Percentiles rank a stretch among this genome's conserved stretches.
Evolutionary conservation across 2,888 invertebrate species (phyloP).

Genomic region (Fragum whitleyi): DNA sequence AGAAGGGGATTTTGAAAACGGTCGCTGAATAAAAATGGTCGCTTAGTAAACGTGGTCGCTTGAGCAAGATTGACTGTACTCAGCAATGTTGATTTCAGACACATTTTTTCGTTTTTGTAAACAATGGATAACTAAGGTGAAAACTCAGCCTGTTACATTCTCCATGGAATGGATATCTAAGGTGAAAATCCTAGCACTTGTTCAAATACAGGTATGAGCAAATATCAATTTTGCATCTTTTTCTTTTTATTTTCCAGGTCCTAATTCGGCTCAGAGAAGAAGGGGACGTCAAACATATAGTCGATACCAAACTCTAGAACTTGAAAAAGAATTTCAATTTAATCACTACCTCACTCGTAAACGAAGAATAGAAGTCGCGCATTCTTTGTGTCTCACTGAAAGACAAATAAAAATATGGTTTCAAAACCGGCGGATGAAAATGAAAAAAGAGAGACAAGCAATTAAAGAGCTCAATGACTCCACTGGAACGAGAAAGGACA

Average conservation of each 20-base stretch:
- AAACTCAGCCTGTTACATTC: too few relatives aligned
- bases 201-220: too few relatives aligned
- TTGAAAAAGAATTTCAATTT: constrained; percentile 99
- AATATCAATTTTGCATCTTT: too few relatives aligned
- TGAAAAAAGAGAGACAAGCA: constrained; percentile 88
- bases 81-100: too few relatives aligned
- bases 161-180: too few relatives aligned
- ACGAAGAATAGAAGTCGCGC: constrained; percentile 98
- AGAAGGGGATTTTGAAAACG: too few relatives aligned
- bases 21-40: too few relatives aligned
- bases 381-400: constrained; percentile 97
- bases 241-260: constrained; percentile 81
- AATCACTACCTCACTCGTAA: constrained; percentile 98
- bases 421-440: constrained; percentile 98
- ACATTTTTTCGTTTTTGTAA: too few relatives aligned
- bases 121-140: too few relatives aligned
- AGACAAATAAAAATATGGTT: constrained; percentile 91
- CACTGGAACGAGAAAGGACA: constrained; percentile 40
- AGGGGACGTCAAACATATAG: constrained; percentile 98
- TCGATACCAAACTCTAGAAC: constrained; percentile 97
- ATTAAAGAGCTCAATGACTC: constrained; percentile 81
- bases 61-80: too few relatives aligned
- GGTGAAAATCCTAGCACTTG: too few relatives aligned
- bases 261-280: constrained; percentile 82
- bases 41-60: too few relatives aligned